Evolutionary conservation across 2,113 vertebrate genomes (phyloP), one percentile per base, ranked within the genome.

Genomic region (Notothenia coriiceps): DNA sequence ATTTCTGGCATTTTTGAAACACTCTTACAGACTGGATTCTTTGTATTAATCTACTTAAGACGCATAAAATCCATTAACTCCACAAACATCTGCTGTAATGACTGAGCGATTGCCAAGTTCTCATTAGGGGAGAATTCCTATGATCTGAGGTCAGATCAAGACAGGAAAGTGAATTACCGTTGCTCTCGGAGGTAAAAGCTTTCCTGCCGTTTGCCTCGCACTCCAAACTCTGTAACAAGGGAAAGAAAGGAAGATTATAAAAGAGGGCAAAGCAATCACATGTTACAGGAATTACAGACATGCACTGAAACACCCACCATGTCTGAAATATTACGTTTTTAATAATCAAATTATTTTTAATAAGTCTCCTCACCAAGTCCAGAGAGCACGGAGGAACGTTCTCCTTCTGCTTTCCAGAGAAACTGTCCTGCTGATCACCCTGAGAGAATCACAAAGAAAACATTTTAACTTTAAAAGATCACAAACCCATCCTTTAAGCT

Each of bases 371-470:
- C 81, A 95, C 94, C 85, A 69, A 89, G 90, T 95, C 96, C 89
- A 96, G 92, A 66, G 80, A 82, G 73, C 74, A 64, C 0, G 96
- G 96, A 61, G 97, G 96, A 57, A 98, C 89, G 62, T 97, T 98
- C 92, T 99, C 97, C 93, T 99, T 97, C 91, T 98, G 97, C 63
- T 96, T 97, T 75, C 83, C 92, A 85, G 91, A 94, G 89, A 95
- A 95, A 71, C 81, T 40, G 71, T 94, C 93, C 93, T 91, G 86
- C 84, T 88, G 79, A 70, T 97, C 96, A 66, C 50, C 93, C 96
- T 95, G 59, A 49, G 85, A 20, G 20, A 76, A 10, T 57, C 10
- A 9, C 47, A 10, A 51, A 1, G 12, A 2, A 2, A 25, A 2
- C 6, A 54, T 12, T 2, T 29, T 29, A 29, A 29, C 29, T 29